Base-by-base conservation (phyloP, 1,140 invertebrate species). In the Phortica variegata region DNA sequence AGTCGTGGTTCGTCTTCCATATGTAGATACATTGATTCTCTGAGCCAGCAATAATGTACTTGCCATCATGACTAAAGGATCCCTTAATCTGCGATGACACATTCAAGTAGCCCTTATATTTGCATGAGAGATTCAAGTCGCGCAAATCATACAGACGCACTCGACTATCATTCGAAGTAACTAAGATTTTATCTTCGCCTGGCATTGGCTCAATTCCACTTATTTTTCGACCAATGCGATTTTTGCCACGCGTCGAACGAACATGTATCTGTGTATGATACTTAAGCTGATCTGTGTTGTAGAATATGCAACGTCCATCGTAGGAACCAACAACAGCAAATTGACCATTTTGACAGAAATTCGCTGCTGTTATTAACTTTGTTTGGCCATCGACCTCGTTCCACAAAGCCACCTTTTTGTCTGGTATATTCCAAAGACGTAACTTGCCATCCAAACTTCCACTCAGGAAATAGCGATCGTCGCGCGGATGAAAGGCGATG, bases 201-300 rank as follows among this genome's bases (percentile, higher is more conserved):
- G 93, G 93, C 88, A 97, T 90, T 0, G 93, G 90, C 79, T 97
- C 95, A 58, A 99, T 96, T 1, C 95, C 96, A 66, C 92, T 97
- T 10, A 99, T 97, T 77, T 98, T 98, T 10, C 93, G 78, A 0
- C 95, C 95, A 21, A 87, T 89, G 1, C 93, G 87, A 79, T 98
- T 98, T 69, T 95, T 95, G 1, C 95, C 95, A 29, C 94, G 79
- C 0, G 93, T 91, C 6, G 95, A 97, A 19, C 93, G 82, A 1
- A 98, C 95, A 77, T 97, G 88, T 54, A 99, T 97, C 71, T 95
- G 93, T 1, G 96, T 98, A 77, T 97, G 93, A 78, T 98, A 99
- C 68, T 97, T 97, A 2, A 99, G 79, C 73, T 98, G 94, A 82
- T 98, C 95, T 8, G 95, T 97, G 20, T 87, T 95, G 77, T 97